Base-by-base conservation (phyloP, 92 coral and sea anemone genomes). In the Porites cylindrica region DNA sequence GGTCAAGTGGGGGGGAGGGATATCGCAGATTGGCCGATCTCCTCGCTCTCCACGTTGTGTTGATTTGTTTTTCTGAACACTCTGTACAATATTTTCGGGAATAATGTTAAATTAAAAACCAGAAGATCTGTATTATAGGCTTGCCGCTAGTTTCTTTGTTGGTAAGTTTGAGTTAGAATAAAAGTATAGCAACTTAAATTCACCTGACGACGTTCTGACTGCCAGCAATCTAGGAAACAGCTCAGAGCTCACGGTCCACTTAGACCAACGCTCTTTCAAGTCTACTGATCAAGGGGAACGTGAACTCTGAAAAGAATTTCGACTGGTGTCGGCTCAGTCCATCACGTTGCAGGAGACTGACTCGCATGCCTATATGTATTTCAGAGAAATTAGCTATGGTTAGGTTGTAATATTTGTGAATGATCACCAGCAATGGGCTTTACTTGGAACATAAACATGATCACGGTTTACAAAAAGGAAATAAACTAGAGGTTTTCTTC, bases 121-220 rank as follows among this genome's bases (percentile, higher is more conserved):
- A 87, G 87, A 71, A 81, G 90, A 85, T 75, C 93, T 95, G 98
- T 92, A 95, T 89, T 93, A 92, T 90, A 68, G 92, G 91, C 95
- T 86, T 89, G 90, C 94, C 95, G 84, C 67, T 86, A 91, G 88
- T 85, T 90, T 91, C 87, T 73, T 83, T 85, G 92, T 95, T 91
- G 98, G 93, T 95, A 92, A 88, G 93, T 88, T 95, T 93, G 94
- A 93, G 96, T 94, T 95, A 94, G 92, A 95, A 95, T 95, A 95
- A 95, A 89, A 88, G 87, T 85, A 91, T 85, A 79, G 75, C 77
- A 74, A 90, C 87, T 75, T 18, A 17, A 51, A 53, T 60, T 2
- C 53, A 58, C 62, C 80, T 38, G 74, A 83, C 87, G 66, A 74
- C 62, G 87, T 64, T 73, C 64, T 65, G 80, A 75, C 81, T 56